phyloP scores from a whole-genome alignment of 1,140 invertebrate species.

The Panulirus ornatus region DNA sequence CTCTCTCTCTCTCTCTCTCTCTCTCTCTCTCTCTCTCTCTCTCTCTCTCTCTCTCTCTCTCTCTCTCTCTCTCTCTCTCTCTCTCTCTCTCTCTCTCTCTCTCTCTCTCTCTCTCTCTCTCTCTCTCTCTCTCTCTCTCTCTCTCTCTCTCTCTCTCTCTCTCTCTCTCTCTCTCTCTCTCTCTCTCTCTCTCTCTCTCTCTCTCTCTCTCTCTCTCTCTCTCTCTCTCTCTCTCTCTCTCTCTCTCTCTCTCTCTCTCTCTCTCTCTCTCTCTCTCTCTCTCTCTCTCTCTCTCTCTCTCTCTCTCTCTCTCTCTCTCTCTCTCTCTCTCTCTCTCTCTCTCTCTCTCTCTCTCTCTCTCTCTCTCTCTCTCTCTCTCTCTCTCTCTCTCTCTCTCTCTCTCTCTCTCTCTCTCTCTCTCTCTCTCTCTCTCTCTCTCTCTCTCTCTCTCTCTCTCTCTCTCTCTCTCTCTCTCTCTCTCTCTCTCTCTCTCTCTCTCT shows the following conservation, averaged over 20 bases:
- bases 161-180: constrained; percentile 17
- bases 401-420: no score
- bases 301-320: no score
- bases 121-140: not conserved
- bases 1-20: not conserved
- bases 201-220: not conserved
- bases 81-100: not conserved
- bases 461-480: no score
- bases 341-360: no score
- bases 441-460: no score
- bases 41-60: constrained; percentile 25
- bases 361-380: no score
- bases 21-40: not conserved
- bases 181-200: not conserved
- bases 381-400: no score
- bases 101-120: not conserved
- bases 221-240: constrained; percentile 6
- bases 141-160: constrained; percentile 13
- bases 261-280: no score
- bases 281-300: no score
- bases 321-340: not conserved
- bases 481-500: no score
- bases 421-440: no score
- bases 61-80: constrained; percentile 29
- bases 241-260: no score